Percentiles rank a stretch among this genome's conserved stretches.
Conservation (phyloP, 64 coral and sea anemone species). For the Dendrophyllia cribrosa region DNA sequence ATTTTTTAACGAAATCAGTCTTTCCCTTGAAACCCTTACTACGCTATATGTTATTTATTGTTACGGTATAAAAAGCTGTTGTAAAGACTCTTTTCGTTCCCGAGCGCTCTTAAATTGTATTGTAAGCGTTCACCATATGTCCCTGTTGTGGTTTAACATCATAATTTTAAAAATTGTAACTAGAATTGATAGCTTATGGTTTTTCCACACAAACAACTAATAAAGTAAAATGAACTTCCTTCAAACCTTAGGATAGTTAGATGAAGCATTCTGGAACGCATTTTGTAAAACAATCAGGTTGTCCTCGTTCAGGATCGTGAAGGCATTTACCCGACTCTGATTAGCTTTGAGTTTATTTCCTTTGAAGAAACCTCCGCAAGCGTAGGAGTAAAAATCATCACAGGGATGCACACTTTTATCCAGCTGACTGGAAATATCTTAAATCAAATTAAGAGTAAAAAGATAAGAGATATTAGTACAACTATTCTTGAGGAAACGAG, state of each 20-base stretch:
- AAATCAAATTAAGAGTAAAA: background rate
- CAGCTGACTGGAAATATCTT: constrained; percentile 38
- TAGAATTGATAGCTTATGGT: background rate
- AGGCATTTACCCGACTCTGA: background rate
- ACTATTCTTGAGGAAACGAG: too few species aligned
- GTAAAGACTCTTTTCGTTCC: too few species aligned
- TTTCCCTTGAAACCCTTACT: too few species aligned
- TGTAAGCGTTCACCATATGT: too few species aligned
- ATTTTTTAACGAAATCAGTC: too few species aligned
- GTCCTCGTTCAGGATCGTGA: background rate
- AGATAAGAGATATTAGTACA: too few species aligned
- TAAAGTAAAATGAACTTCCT: background rate
- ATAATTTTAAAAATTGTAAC: too few species aligned
- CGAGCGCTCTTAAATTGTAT: too few species aligned
- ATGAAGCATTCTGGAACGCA: background rate
- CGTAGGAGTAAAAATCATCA: constrained; percentile 76
- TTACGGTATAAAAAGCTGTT: too few species aligned
- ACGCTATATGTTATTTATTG: too few species aligned
- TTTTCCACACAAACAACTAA: background rate
- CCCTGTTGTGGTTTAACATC: too few species aligned
- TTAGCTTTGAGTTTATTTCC: constrained; percentile 15
- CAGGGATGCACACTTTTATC: constrained; percentile 64
- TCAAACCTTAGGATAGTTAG: constrained; percentile 42
- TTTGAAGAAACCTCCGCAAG: constrained; percentile 72
- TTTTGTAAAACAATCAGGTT: constrained; percentile 19